Percentiles rank a stretch among this genome's conserved stretches.
phyloP scores from a whole-genome alignment of 2,113 vertebrate genomes.

The Sisor rabdophorus region DNA sequence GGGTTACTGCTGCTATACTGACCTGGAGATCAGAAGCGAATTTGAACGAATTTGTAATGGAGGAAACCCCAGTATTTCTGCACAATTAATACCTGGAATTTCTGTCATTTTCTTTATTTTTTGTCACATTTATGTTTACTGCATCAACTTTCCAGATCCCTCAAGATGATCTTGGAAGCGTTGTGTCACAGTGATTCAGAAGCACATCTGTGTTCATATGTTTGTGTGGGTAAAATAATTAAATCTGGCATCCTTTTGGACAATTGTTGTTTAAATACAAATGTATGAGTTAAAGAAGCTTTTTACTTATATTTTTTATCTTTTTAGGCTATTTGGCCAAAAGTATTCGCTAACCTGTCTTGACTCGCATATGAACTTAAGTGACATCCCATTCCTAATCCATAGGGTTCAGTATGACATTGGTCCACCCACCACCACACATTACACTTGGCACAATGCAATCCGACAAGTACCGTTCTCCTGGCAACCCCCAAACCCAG shows the following conservation, averaged over 20 bases:
- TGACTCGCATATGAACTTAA: too few species aligned
- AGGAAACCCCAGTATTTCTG: conserved; percentile 8
- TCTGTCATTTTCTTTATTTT: neutral
- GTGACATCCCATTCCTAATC: too few species aligned
- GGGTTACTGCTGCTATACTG: conserved; percentile 69
- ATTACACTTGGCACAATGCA: too few species aligned
- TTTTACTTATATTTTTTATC: too few species aligned
- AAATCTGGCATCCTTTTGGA: neutral
- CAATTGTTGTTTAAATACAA: neutral
- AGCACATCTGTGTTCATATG: neutral
- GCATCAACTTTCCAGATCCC: neutral
- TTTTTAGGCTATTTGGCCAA: too few species aligned
- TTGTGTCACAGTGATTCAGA: neutral
- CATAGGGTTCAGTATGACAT: too few species aligned
- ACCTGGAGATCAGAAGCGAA: conserved; percentile 56
- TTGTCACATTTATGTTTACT: neutral
- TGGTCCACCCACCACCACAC: too few species aligned
- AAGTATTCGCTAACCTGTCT: too few species aligned
- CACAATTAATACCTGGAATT: neutral
- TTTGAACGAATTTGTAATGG: conserved; percentile 54
- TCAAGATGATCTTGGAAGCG: neutral
- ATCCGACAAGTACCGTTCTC: too few species aligned
- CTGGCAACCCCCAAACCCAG: too few species aligned
- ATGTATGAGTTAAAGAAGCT: neutral
- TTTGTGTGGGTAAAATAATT: neutral